Conservation (phyloP, 2,888 invertebrate species). For the Eucera pruinosa region DNA sequence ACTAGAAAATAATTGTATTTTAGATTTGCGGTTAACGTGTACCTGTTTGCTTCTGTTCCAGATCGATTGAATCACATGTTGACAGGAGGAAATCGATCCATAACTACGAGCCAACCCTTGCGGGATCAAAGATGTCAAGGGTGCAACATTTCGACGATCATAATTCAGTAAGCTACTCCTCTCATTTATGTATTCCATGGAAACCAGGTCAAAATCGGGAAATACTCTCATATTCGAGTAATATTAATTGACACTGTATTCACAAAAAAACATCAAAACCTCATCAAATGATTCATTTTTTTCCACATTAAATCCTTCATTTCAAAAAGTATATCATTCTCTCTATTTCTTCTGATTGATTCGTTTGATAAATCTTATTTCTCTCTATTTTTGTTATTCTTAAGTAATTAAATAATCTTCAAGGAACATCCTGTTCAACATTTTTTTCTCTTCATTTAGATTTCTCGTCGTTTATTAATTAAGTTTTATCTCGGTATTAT, state of each 20-base stretch:
- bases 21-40: slow-evolving; percentile 50
- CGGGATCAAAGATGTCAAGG: slow-evolving; percentile 66
- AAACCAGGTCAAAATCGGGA: slow-evolving; percentile 63
- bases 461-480: too few species aligned
- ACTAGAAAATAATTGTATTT: background rate
- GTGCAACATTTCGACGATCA: slow-evolving; percentile 39
- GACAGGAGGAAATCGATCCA: slow-evolving; percentile 78
- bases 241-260: slow-evolving; percentile 14
- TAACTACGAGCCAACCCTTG: slow-evolving; percentile 70
- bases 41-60: slow-evolving; percentile 81
- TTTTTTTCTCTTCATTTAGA: too few species aligned
- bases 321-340: too few species aligned
- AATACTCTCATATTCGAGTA: slow-evolving; percentile 66
- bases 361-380: background rate
- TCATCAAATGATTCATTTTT: background rate
- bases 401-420: too few species aligned
- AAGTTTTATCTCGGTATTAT: too few species aligned
- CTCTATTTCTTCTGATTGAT: too few species aligned
- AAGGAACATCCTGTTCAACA: too few species aligned
- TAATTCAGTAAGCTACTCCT: slow-evolving; percentile 65
- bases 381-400: background rate
- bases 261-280: slow-evolving; percentile 17
- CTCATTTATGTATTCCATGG: slow-evolving; percentile 72
- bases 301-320: too few species aligned
- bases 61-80: slow-evolving; percentile 75